These are phyloP conservation scores for Betta splendens DNA, from an alignment of 2,797 vertebrate genomes.

Conservation along the genomic window DNA sequence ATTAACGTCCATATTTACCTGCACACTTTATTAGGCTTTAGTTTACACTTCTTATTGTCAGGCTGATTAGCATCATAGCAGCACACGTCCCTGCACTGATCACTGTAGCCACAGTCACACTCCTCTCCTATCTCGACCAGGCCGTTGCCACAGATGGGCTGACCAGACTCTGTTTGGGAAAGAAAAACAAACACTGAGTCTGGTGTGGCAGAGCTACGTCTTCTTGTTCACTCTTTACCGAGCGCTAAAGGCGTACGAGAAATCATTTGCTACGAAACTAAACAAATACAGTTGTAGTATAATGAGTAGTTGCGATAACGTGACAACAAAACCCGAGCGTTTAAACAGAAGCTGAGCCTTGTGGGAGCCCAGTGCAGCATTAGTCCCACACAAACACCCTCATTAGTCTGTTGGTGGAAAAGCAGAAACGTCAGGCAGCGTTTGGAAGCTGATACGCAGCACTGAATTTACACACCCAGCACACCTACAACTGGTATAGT, in stretches of 20 bases:
- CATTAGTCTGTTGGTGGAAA: background rate
- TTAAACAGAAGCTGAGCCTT: conserved; percentile 7
- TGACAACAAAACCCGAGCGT: background rate
- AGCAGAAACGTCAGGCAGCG: conserved; percentile 5
- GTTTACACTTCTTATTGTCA: conserved; percentile 93
- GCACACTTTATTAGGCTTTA: conserved; percentile 90
- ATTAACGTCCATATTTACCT: conserved; percentile 80
- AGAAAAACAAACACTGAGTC: conserved; percentile 23
- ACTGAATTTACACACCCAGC: background rate
- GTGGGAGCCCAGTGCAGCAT: background rate
- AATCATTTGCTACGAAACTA: conserved; percentile 7
- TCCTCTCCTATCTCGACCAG: conserved; percentile 96
- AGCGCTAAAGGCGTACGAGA: background rate
- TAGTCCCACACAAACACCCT: background rate
- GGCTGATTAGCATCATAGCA: conserved; percentile 94
- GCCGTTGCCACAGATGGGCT: conserved; percentile 98
- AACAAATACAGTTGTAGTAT: conserved; percentile 1
- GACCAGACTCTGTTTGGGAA: conserved; percentile 88
- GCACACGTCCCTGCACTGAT: conserved; percentile 95
- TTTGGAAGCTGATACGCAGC: conserved; percentile 11
- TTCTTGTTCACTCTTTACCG: background rate
- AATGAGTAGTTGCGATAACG: background rate
- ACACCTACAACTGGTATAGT: background rate
- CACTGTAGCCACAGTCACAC: conserved; percentile 97
- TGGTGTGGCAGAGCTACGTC: background rate